Evolutionary conservation across 2,888 invertebrate genomes (phyloP).

Genomic region (Macaria liturata): DNA sequence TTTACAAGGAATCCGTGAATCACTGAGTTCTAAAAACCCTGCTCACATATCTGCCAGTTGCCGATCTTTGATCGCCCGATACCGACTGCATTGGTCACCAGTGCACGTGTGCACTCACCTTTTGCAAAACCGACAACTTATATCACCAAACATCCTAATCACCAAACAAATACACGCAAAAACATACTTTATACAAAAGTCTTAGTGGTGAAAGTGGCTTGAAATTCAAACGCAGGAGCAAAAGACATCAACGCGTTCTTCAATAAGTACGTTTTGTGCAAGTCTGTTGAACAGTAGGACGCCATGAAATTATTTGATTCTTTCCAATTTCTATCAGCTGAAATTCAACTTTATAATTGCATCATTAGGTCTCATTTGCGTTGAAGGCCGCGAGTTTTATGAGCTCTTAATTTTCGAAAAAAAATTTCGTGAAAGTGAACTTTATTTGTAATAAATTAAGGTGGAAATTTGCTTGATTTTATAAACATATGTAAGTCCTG

Average conservation of each 20-base stretch:
- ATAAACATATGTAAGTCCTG: too few species aligned
- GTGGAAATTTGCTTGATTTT: too few species aligned
- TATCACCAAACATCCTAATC: constrained; percentile 25
- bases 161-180: constrained; percentile 3
- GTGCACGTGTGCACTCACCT: constrained; percentile 59
- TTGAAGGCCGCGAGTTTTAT: too few species aligned
- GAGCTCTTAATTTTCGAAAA: too few species aligned
- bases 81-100: constrained; percentile 49
- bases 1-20: constrained; percentile 30
- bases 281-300: constrained; percentile 20
- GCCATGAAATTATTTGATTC: too few species aligned
- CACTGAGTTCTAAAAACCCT: constrained; percentile 43
- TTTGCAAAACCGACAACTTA: constrained; percentile 43
- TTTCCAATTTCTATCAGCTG: constrained; percentile 6
- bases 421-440: too few species aligned
- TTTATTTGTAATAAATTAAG: too few species aligned
- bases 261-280: constrained; percentile 4
- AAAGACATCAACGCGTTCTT: constrained; percentile 28
- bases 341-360: constrained; percentile 4
- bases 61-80: constrained; percentile 50
- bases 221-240: constrained; percentile 11
- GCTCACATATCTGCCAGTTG: constrained; percentile 62
- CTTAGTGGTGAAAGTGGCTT: constrained; percentile 6
- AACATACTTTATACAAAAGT: not conserved
- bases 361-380: constrained; percentile 3